phyloP scores from a whole-genome alignment of 2,797 vertebrate genomes.

The Cyprinella venusta region DNA sequence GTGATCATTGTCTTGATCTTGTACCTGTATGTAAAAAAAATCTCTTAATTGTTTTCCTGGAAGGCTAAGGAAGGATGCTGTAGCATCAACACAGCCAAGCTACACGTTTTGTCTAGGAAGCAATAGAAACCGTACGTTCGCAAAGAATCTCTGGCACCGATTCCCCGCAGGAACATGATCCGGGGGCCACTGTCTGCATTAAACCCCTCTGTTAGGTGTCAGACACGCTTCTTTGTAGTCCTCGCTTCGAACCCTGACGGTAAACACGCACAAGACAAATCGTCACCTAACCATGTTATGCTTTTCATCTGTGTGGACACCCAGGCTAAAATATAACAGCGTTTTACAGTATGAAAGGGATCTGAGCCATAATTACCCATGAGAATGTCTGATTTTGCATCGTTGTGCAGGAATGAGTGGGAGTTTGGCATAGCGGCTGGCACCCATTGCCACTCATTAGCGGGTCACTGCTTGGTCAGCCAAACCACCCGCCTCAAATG shows the following conservation, averaged over 20 bases:
- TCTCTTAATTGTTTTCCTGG: background rate
- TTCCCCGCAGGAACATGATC: constrained; percentile 49
- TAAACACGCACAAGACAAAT: constrained; percentile 45
- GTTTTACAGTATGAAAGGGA: constrained; percentile 60
- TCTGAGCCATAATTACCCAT: constrained; percentile 56
- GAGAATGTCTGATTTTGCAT: constrained; percentile 62
- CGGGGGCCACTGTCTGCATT: constrained; percentile 2
- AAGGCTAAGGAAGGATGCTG: background rate
- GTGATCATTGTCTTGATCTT: constrained; percentile 15
- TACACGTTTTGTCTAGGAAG: constrained; percentile 9
- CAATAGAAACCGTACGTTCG: constrained; percentile 40
- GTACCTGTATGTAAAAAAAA: background rate
- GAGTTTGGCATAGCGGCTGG: constrained; percentile 60
- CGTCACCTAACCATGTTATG: constrained; percentile 54
- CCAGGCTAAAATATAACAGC: constrained; percentile 31
- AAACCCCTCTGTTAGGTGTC: constrained; percentile 43
- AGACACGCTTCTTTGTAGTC: constrained; percentile 38
- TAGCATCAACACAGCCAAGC: background rate
- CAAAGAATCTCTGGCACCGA: constrained; percentile 27
- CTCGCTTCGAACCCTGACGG: background rate
- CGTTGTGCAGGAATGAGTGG: constrained; percentile 46
- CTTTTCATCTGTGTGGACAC: constrained; percentile 35
- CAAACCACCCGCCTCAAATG: constrained; percentile 44
- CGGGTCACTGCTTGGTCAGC: constrained; percentile 66
- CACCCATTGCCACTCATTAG: constrained; percentile 45